Base-by-base conservation (phyloP, 1,140 invertebrate species). In the Drosophila nigrodunni region DNA sequence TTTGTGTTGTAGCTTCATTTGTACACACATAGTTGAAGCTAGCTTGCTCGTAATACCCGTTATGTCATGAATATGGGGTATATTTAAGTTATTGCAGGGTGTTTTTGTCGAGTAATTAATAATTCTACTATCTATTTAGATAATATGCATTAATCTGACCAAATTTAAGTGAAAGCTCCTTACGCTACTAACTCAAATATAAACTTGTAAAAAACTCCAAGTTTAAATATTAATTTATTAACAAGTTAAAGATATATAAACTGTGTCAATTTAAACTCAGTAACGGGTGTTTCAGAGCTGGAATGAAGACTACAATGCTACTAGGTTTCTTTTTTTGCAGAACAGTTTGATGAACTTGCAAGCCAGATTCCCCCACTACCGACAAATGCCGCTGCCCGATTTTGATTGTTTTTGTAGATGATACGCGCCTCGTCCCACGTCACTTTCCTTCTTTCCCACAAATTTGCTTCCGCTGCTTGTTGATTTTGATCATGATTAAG, bases 381-480 rank as follows among this genome's bases (percentile, higher is more conserved):
- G 67, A 58, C 77, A 74, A 80, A 77, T 88, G 80, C 66, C 55
- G 64, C 85, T 74, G 77, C 74, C 74, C 69, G 77, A 61, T 71
- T 81, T 60, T 83, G 85, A 88, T 88, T 88, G 85, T 88, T 88
- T 89, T 78, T 81, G 49, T 76, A 76, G 85, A 78, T 78, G 85
- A 73, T 59, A 68, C 69, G 69, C 67, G 47, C 1, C 41, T 43
- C 41, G n/a, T 43, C 11, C 39, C 47, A 25, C 4, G 34, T 9
- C 35, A 9, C 21, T 10, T 13, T 30, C 25, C 9, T 7, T 59
- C 21, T 25, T 34, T 15, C 10, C 18, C 15, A 8, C 18, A 7
- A 25, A 13, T 11, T 57, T 8, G 3, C 57, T 44, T 35, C 35
- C 18, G 55, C 70, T 75, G 68, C 72, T 76, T 78, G 68, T 78